Evolutionary conservation across 1,140 invertebrate species (phyloP).

Genomic region (Cardiocondyla obscurior): DNA sequence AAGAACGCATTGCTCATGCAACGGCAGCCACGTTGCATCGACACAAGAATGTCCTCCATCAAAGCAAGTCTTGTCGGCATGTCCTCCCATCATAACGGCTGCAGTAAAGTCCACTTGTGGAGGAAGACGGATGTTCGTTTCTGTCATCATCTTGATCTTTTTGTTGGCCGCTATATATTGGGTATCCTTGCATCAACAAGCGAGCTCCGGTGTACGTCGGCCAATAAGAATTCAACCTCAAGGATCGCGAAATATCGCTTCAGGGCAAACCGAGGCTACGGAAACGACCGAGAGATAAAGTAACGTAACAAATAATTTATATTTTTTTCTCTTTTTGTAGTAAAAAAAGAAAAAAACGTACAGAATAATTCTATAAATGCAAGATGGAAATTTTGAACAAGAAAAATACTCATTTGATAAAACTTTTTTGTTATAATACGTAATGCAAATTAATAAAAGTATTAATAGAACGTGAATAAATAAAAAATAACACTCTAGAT

Average conservation of each 20-base stretch:
- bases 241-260: neutral
- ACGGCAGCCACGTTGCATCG: neutral
- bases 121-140: conserved; percentile 44
- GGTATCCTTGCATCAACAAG: neutral
- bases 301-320: conserved; percentile 9
- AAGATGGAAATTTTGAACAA: neutral
- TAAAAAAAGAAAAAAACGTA: neutral
- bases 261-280: neutral
- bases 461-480: neutral
- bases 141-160: conserved; percentile 22
- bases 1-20: conserved; percentile 36
- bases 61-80: conserved; percentile 27
- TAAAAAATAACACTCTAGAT: conserved; percentile 10
- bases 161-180: conserved; percentile 32
- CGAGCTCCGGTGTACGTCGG: neutral
- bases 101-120: conserved; percentile 34
- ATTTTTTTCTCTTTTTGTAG: no score
- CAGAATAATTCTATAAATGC: conserved; percentile 10
- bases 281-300: neutral
- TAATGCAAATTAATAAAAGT: neutral
- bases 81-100: conserved; percentile 44
- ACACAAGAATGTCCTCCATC: neutral
- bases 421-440: neutral
- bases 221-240: conserved; percentile 24
- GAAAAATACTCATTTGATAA: neutral